Base-by-base conservation (phyloP, 2,888 invertebrate genomes). In the Trissoscelio sp. region DNA sequence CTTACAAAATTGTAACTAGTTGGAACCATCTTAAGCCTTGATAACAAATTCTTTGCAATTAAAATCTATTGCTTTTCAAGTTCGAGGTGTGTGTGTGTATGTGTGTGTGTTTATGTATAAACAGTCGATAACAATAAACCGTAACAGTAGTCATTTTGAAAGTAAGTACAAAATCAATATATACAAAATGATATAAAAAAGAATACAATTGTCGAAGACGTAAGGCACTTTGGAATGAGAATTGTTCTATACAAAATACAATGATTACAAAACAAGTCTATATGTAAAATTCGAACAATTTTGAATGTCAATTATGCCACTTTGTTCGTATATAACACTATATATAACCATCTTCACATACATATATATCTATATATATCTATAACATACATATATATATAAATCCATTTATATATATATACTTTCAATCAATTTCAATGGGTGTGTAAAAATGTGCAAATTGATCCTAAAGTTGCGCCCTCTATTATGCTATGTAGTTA, bases 141-240 rank as follows among this genome's bases (percentile, higher is more conserved):
- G 12, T 51, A 74, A 75, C 77, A 66, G 22, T 74, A 58, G 14
- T 64, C 51, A 72, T 55, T 75, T 44, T 82, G 42, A 83, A 86
- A 83, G 39, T 84, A 84, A 87, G 85, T 89, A 89, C 85, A 89
- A 89, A 89, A 89, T 86, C n/a, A 81, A 84, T 87, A 86, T 88
- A 86, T 87, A 86, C 86, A 89, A 85, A 88, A 83, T 67, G 11
- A 86, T 75, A 87, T 85, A 78, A 85, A 86, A 85, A 86, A 81
- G 69, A 80, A 77, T 55, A 74, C 75, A 72, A 69, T 83, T 85
- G 83, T 55, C 84, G 85, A 86, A 82, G 82, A 86, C 84, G 85
- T 89, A 91, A 91, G 91, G 91, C 91, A 91, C 91, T 90, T 91
- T 90, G 90, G 90, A 90, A 89, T 86, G 87, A 86, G 87, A 87